These are phyloP conservation scores for Alca torda DNA, from an alignment of 2,797 vertebrate species.

Conservation along the genomic window DNA sequence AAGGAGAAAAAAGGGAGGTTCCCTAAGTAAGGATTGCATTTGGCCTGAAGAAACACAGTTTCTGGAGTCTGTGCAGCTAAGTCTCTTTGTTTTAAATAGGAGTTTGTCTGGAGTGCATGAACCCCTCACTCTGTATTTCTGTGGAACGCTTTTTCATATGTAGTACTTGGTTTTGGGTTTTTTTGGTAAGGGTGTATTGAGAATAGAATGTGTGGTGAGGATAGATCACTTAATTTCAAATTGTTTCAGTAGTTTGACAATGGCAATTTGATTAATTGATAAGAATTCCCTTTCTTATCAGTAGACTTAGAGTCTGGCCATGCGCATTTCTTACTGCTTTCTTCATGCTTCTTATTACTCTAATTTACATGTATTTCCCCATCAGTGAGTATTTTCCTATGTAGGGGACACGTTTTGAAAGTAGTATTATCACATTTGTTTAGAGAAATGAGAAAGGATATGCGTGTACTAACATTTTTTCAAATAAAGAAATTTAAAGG, in stretches of 20 bases:
- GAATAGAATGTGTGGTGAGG: not conserved
- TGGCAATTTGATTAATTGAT: not conserved
- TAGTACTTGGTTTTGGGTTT: not conserved
- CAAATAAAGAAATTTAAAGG: not conserved
- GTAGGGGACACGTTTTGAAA: not conserved
- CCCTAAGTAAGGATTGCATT: not conserved
- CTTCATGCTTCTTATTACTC: not conserved
- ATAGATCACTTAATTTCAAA: not conserved
- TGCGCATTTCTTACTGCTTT: not conserved
- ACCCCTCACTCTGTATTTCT: not conserved
- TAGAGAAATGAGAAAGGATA: not conserved
- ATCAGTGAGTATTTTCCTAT: not conserved
- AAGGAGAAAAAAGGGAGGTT: not conserved
- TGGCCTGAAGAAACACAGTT: not conserved
- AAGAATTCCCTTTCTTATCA: not conserved
- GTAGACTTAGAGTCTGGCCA: not conserved
- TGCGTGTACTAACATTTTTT: not conserved
- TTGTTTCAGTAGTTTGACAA: not conserved
- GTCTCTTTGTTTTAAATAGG: not conserved
- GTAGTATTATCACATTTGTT: not conserved
- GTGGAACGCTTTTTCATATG: rapidly evolving
- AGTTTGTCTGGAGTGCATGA: not conserved
- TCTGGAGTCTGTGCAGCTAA: not conserved
- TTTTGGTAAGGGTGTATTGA: not conserved
- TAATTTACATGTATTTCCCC: not conserved